A percentile compares a stretch with the other conserved stretches of the same genome.
phyloP scores from a whole-genome alignment of 2,113 vertebrate species.

The Corythaixoides concolor region DNA sequence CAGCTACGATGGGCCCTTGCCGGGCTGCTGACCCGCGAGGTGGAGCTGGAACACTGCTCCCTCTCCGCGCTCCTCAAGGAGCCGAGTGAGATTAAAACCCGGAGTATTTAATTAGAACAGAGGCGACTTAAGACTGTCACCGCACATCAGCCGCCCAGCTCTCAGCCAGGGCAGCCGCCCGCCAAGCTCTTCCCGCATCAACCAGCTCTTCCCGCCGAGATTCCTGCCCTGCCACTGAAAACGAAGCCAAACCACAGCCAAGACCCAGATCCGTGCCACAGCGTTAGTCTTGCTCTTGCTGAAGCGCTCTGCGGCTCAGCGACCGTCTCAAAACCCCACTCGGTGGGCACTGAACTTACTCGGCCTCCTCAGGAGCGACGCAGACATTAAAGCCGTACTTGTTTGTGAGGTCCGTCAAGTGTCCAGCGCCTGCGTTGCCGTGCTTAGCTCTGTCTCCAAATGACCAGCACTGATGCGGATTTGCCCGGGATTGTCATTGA shows the following conservation, averaged over 20 bases:
- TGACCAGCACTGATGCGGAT: neutral
- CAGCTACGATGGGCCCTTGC: accelerated
- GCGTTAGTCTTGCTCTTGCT: accelerated
- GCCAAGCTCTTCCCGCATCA: neutral
- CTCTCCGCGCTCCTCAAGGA: neutral
- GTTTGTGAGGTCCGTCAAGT: neutral
- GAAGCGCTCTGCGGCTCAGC: accelerated
- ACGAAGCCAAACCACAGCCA: accelerated
- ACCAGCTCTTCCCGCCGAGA: neutral
- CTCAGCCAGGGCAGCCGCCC: neutral
- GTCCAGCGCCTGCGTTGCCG: neutral
- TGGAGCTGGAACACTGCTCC: neutral
- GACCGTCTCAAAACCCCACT: accelerated
- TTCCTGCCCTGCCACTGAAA: accelerated
- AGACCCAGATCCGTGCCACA: accelerated
- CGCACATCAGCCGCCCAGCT: neutral
- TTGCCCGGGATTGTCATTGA: slow-evolving; percentile 34
- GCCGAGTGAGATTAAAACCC: neutral
- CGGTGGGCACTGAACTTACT: accelerated
- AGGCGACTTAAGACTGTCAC: neutral
- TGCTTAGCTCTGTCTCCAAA: neutral
- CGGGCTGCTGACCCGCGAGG: neutral
- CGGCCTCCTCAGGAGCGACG: neutral
- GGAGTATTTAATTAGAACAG: slow-evolving; percentile 29
- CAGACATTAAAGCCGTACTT: neutral